Evolutionary conservation across 2,888 invertebrate species (phyloP), one percentile per base, ranked within the genome.

Genomic region (Aphelenchoides bicaudatus): DNA sequence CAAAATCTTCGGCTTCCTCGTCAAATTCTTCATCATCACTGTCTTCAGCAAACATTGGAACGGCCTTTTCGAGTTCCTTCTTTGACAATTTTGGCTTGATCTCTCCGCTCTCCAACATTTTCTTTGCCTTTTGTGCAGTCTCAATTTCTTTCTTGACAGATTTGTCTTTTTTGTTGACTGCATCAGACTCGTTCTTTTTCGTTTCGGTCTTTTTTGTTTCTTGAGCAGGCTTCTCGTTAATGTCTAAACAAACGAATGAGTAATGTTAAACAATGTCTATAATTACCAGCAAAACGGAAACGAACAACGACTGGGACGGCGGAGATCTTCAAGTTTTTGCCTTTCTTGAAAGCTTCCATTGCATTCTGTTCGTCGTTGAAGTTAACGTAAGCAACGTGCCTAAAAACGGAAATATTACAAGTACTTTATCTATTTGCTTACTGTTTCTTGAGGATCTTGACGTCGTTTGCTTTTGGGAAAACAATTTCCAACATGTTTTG

Each of bases 321-420:
- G 21, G 39, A 31, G 16, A 63, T 27, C 50, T 63, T 70, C 43
- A 73, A 39, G 3, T 62, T 66, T 8, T 61, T 69, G 8, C 68
- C 64, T 39, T 71, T 69, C 5, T 66, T 59, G 38, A 72, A 73
- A 13, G 70, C 73, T 29, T 62, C 62, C 48, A 65, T 57, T 3
- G 73, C 72, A 29, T 70, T 71, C 13, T 53, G 61, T 53, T 71
- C 73, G 2, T 55, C 60, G 39, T 60, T 66, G 46, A 73, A 73
- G 10, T 55, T 56, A 21, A 73, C 39, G 57, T 62, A 67, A 16
- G 68, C 72, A 16, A 39, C 23, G 13, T 19, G 13, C 13, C 58
- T 60, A 21, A 25, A 60, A 43, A 8, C 34, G n/a, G n/a, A n/a
- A 34, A n/a, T 10, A n/a, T 10, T 10, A n/a, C n/a, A n/a, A 34